A percentile compares a stretch with the other conserved stretches of the same genome.
Evolutionary conservation across 2,888 invertebrate species (phyloP).

Genomic region (Chrysolina oricalcia): DNA sequence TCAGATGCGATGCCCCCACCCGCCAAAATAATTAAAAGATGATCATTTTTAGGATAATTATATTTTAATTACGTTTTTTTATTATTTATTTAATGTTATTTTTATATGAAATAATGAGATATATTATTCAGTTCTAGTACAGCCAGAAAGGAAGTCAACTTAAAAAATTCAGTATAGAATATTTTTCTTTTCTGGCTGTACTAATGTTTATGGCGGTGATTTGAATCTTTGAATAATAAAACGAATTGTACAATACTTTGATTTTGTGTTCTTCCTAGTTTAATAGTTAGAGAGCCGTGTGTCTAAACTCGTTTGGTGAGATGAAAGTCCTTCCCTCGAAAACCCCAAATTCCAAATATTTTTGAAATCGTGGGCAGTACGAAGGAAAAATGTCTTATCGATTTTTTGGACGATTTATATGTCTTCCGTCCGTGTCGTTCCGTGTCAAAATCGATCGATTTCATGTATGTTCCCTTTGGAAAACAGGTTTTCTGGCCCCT

Average conservation of each 20-base stretch:
- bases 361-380: no score
- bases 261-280: neutral
- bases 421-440: no score
- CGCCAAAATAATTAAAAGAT: conserved; percentile 73
- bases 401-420: no score
- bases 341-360: neutral
- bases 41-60: conserved; percentile 51
- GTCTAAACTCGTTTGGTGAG: neutral
- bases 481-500: no score
- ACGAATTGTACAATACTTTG: conserved; percentile 10
- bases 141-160: conserved; percentile 26
- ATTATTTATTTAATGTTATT: conserved; percentile 52
- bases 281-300: no score
- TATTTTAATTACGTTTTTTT: conserved; percentile 45
- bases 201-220: conserved; percentile 29
- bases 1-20: conserved; percentile 83
- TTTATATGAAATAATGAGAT: conserved; percentile 50
- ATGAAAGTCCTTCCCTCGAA: no score
- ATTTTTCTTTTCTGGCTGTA: conserved; percentile 22
- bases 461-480: no score
- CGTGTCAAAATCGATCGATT: no score
- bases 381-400: no score
- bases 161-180: neutral
- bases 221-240: conserved; percentile 28
- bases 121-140: conserved; percentile 45